Conservation (phyloP, 2,113 vertebrate species). For the Mionectes macconnelli region DNA sequence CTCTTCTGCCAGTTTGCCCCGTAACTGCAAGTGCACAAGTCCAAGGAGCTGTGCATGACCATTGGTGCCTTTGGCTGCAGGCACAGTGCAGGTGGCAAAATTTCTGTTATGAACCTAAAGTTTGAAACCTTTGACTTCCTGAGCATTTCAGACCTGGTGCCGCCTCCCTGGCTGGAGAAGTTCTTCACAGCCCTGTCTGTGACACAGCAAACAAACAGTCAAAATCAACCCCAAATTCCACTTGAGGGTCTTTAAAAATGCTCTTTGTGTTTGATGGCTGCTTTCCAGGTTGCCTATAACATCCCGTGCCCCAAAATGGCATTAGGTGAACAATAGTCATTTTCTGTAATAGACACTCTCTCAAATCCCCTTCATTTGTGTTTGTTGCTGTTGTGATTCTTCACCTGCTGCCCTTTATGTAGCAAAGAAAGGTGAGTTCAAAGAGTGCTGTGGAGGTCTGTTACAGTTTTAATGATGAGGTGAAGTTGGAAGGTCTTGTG, state of each 20-base stretch:
- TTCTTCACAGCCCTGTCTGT: background rate
- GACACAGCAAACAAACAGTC: background rate
- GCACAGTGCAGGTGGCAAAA: fast-evolving
- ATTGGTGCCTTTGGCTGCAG: background rate
- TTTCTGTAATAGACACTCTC: background rate
- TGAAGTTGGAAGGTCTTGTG: conserved; percentile 58
- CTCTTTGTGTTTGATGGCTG: background rate
- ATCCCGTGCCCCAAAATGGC: background rate
- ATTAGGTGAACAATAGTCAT: background rate
- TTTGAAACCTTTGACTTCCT: background rate
- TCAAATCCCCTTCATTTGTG: conserved; percentile 15
- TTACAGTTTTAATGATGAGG: conserved; percentile 48
- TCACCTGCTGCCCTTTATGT: conserved; percentile 56
- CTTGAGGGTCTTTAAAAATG: background rate
- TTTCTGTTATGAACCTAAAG: background rate
- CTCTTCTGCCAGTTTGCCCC: fast-evolving
- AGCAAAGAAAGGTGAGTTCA: conserved; percentile 43
- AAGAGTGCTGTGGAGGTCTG: conserved; percentile 38
- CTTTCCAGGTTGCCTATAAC: background rate
- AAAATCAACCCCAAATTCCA: background rate
- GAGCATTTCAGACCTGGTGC: background rate
- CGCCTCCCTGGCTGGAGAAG: background rate
- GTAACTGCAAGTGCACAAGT: fast-evolving
- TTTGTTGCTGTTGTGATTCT: conserved; percentile 61
- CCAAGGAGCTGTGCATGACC: fast-evolving